phyloP scores from a whole-genome alignment of 2,888 invertebrate genomes.

The Hydrotaea diabolus region DNA sequence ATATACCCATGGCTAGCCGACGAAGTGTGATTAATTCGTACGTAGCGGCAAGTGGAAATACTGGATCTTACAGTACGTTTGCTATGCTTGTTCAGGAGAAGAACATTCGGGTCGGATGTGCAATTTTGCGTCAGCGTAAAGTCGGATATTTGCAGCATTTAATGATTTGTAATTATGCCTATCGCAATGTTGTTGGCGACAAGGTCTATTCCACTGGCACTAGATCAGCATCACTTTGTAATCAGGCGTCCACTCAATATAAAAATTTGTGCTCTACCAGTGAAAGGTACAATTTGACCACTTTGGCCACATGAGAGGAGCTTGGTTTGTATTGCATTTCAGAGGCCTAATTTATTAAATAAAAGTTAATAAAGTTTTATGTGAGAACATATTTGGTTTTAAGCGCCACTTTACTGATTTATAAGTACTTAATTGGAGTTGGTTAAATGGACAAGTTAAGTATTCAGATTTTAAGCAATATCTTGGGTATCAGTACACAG shows the following conservation, averaged over 20 bases:
- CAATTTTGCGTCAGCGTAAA: background rate
- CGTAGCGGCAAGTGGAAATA: background rate
- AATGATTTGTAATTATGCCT: background rate
- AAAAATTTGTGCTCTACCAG: background rate
- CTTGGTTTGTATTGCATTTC: too few relatives aligned
- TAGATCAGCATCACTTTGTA: background rate
- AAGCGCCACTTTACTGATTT: too few relatives aligned
- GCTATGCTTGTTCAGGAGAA: background rate
- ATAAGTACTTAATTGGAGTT: too few relatives aligned
- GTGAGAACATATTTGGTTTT: too few relatives aligned
- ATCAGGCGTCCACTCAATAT: background rate
- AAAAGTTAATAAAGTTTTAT: too few relatives aligned
- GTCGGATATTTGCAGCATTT: background rate
- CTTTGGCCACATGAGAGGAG: too few relatives aligned
- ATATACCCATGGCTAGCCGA: background rate
- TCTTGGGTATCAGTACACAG: too few relatives aligned
- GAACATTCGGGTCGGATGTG: background rate
- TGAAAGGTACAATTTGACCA: background rate
- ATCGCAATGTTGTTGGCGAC: background rate
- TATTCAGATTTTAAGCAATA: too few relatives aligned
- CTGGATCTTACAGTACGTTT: background rate
- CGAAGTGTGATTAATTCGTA: background rate
- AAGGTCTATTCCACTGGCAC: background rate
- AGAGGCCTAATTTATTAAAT: too few relatives aligned
- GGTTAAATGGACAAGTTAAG: too few relatives aligned